Evolutionary conservation across 2,113 vertebrate species (phyloP).

Genomic region (Sitta europaea): DNA sequence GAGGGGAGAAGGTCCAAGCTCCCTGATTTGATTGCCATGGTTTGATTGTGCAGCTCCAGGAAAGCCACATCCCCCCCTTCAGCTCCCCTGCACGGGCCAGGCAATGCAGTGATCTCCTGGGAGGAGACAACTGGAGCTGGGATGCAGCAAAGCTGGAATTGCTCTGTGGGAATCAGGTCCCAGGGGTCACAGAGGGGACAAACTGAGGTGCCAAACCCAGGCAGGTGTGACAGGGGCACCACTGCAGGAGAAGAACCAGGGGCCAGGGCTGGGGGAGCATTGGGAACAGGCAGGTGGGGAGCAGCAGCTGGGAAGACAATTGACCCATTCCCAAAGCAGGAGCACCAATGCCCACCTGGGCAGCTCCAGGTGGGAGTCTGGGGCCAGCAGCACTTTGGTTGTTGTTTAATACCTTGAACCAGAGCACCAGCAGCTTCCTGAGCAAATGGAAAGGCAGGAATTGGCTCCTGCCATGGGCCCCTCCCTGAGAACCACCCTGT

Average conservation of each 20-base stretch:
- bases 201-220: neutral
- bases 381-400: neutral
- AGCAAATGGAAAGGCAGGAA: neutral
- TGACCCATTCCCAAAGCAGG: neutral
- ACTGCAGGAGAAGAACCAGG: neutral
- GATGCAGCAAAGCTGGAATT: neutral
- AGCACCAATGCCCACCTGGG: neutral
- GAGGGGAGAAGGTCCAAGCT: neutral
- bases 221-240: neutral
- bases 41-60: neutral
- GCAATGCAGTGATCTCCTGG: accelerated
- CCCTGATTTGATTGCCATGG: neutral
- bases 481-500: neutral
- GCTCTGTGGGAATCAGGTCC: neutral
- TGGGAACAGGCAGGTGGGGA: neutral
- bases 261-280: neutral
- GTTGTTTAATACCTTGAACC: neutral
- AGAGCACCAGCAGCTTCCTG: neutral
- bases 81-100: accelerated
- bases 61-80: neutral
- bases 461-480: neutral
- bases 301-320: neutral
- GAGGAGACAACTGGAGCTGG: neutral
- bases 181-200: neutral
- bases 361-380: neutral